These are phyloP conservation scores for Scarus forsteni DNA, from an alignment of 2,797 vertebrate species.

Conservation along the genomic window DNA sequence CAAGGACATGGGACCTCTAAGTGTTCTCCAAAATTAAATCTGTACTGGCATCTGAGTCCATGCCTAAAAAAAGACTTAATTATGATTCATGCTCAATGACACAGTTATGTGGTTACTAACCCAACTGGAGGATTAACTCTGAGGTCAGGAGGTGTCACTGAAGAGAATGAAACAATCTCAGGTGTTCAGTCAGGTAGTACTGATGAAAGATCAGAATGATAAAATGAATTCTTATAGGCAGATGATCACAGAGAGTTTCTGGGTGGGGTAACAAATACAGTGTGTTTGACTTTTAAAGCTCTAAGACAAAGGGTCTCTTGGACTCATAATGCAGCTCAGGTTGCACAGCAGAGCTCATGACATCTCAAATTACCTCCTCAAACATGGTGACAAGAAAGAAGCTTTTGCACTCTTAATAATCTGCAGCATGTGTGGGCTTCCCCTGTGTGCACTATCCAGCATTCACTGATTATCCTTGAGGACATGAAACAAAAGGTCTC, in stretches of 20 bases:
- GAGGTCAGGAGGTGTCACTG: constrained; percentile 14
- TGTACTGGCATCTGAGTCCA: constrained; percentile 21
- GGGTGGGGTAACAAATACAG: not conserved
- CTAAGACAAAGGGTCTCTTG: constrained; percentile 1
- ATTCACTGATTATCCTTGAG: not conserved
- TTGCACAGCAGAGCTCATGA: constrained; percentile 13
- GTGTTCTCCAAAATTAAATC: not conserved
- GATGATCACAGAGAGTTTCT: not conserved
- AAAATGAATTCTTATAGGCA: not conserved
- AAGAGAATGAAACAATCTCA: constrained; percentile 19
- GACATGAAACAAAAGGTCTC: constrained; percentile 5
- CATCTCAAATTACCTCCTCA: constrained; percentile 25
- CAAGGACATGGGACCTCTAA: no score
- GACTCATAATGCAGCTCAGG: constrained; percentile 5
- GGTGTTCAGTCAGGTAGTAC: constrained; percentile 16
- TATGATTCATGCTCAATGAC: constrained; percentile 48
- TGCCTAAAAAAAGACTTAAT: constrained; percentile 24
- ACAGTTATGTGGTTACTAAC: constrained; percentile 31
- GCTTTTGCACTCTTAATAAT: not conserved
- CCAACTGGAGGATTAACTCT: constrained; percentile 48
- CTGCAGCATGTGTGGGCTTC: not conserved
- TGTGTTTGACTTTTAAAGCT: not conserved
- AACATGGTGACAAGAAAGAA: not conserved
- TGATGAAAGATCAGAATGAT: constrained; percentile 1
- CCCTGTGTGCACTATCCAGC: not conserved